Evolutionary conservation across 1,140 invertebrate genomes (phyloP).

Genomic region (Bombus waltoni): DNA sequence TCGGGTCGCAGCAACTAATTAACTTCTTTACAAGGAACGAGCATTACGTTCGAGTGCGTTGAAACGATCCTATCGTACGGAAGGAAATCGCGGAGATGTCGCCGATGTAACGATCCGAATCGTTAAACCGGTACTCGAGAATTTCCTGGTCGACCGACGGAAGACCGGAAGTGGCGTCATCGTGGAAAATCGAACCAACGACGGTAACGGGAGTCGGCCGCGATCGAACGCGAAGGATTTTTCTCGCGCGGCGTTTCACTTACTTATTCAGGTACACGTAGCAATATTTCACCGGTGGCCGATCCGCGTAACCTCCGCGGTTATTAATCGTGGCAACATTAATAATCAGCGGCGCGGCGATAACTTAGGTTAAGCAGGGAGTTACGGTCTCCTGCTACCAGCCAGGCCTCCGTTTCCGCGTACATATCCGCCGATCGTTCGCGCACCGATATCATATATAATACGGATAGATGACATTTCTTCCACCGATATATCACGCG

Average conservation of each 20-base stretch:
- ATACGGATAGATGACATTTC: slow-evolving; percentile 34
- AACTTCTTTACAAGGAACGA: slow-evolving; percentile 74
- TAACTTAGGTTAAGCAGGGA: slow-evolving; percentile 57
- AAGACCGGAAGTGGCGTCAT: slow-evolving; percentile 14
- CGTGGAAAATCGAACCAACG: slow-evolving; percentile 26
- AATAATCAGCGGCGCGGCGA: slow-evolving; percentile 51
- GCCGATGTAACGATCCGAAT: slow-evolving; percentile 29
- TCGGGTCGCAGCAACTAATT: slow-evolving; percentile 70
- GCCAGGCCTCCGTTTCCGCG: slow-evolving; percentile 39
- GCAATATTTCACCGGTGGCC: slow-evolving; percentile 37
- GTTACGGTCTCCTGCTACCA: slow-evolving; percentile 43
- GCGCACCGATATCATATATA: slow-evolving; percentile 32
- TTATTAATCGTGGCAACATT: slow-evolving; percentile 56
- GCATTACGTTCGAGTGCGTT: slow-evolving; percentile 68
- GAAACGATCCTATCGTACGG: slow-evolving; percentile 52
- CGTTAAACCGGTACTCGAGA: slow-evolving; percentile 16
- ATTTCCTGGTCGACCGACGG: slow-evolving; percentile 33
- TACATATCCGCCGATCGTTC: slow-evolving; percentile 55
- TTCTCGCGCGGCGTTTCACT: slow-evolving; percentile 3
- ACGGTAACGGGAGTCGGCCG: neutral
- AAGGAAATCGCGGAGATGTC: slow-evolving; percentile 59
- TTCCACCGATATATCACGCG: slow-evolving; percentile 19
- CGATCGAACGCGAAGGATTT: slow-evolving; percentile 9
- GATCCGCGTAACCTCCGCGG: slow-evolving; percentile 32
- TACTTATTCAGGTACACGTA: slow-evolving; percentile 17